These are phyloP conservation scores for Apotomis capreana DNA, from an alignment of 2,888 invertebrate species.

Conservation along the genomic window DNA sequence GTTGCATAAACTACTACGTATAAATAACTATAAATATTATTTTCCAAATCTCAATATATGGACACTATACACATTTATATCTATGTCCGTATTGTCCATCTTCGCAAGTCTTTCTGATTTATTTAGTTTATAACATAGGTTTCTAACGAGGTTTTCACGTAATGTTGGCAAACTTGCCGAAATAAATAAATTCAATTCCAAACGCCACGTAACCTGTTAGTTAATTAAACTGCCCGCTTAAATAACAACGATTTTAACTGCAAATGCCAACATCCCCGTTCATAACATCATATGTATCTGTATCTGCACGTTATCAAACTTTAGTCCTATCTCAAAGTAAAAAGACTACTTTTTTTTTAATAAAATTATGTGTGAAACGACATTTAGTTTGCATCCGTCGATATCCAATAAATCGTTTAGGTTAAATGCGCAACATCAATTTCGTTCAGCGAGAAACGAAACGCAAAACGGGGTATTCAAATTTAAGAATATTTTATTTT, in stretches of 20 bases:
- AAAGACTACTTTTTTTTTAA: background rate
- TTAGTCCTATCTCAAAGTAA: background rate
- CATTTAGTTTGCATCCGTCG: background rate
- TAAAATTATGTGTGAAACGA: background rate
- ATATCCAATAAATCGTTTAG: slow-evolving; percentile 24
- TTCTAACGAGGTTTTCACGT: background rate
- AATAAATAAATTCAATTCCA: slow-evolving; percentile 5
- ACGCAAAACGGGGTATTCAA: slow-evolving; percentile 7
- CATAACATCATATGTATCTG: background rate
- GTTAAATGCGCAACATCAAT: slow-evolving; percentile 24
- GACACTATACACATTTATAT: no score
- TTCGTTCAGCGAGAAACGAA: slow-evolving; percentile 16
- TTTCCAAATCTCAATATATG: no score
- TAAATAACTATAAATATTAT: no score
- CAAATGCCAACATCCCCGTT: background rate
- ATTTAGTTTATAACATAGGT: background rate
- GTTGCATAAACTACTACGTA: no score
- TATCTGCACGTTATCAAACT: background rate
- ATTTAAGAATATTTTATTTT: slow-evolving; percentile 18
- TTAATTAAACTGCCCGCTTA: slow-evolving; percentile 14
- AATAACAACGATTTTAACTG: slow-evolving; percentile 17
- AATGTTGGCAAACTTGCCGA: background rate
- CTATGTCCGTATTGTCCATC: no score
- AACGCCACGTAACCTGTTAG: background rate
- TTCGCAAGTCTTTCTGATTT: no score